These are phyloP conservation scores for Morelia viridis DNA, from an alignment of 2,797 vertebrate genomes.

Conservation along the genomic window DNA sequence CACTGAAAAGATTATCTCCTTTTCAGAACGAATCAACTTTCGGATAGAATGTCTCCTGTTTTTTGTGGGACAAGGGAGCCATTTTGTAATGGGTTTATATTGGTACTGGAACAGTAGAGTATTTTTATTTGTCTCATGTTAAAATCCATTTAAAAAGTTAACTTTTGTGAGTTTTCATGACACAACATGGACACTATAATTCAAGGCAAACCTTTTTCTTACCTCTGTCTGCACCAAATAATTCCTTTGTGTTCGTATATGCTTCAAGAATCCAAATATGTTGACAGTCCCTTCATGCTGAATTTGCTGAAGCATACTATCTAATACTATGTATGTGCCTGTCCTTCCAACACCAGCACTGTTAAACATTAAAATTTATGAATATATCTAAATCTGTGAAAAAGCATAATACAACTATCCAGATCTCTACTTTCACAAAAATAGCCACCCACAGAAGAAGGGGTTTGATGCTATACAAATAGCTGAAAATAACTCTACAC, in stretches of 20 bases:
- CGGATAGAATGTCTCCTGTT: background rate
- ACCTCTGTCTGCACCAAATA: constrained; percentile 98
- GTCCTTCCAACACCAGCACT: constrained; percentile 95
- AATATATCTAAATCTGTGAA: constrained; percentile 44
- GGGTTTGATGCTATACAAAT: background rate
- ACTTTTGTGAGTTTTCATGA: background rate
- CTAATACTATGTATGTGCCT: constrained; percentile 94
- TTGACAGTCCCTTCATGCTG: constrained; percentile 85
- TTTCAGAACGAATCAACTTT: background rate
- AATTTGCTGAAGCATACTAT: constrained; percentile 96
- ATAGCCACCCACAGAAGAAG: background rate
- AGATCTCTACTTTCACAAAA: constrained; percentile 4
- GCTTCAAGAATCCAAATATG: constrained; percentile 91
- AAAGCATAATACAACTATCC: constrained; percentile 44
- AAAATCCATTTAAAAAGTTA: background rate
- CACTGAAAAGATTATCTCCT: background rate
- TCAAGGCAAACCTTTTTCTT: constrained; percentile 52
- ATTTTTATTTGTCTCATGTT: background rate
- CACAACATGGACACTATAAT: background rate
- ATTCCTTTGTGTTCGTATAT: constrained; percentile 95
- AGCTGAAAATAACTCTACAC: background rate
- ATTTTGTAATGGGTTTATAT: background rate
- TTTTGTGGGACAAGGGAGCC: background rate
- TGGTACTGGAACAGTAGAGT: background rate
- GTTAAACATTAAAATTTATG: constrained; percentile 32